Conservation (phyloP, 1,140 invertebrate genomes). For the Bombus balteatus region DNA sequence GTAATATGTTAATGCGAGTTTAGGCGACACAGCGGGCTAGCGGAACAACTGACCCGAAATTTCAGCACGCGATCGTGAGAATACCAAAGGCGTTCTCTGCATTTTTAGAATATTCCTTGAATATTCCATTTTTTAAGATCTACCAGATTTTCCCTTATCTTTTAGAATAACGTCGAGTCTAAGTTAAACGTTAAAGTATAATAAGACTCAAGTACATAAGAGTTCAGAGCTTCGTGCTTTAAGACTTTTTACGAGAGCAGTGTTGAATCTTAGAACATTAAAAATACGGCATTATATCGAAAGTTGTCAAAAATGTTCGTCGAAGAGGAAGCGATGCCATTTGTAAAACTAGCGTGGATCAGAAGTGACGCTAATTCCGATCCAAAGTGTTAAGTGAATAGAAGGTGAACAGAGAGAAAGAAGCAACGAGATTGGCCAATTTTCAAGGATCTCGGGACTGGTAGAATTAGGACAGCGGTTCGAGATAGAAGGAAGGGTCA, state of each 20-base stretch:
- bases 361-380: background rate
- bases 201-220: too few relatives aligned
- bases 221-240: too few relatives aligned
- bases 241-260: too few relatives aligned
- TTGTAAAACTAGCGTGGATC: background rate
- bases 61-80: background rate
- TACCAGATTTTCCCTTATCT: too few relatives aligned
- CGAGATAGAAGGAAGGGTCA: background rate
- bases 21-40: background rate
- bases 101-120: too few relatives aligned
- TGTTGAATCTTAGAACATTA: too few relatives aligned
- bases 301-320: background rate
- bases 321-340: too few relatives aligned
- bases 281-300: too few relatives aligned
- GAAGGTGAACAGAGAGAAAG: background rate
- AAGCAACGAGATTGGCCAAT: background rate
- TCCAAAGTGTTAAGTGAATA: background rate
- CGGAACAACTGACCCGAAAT: constrained; percentile 30
- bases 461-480: background rate
- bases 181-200: too few relatives aligned
- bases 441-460: background rate
- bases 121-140: too few relatives aligned
- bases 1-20: constrained; percentile 49
- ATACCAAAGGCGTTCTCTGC: background rate
- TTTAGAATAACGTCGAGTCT: too few relatives aligned